Evolutionary conservation across 2,888 invertebrate genomes (phyloP).

Genomic region (Antheraea yamamai): DNA sequence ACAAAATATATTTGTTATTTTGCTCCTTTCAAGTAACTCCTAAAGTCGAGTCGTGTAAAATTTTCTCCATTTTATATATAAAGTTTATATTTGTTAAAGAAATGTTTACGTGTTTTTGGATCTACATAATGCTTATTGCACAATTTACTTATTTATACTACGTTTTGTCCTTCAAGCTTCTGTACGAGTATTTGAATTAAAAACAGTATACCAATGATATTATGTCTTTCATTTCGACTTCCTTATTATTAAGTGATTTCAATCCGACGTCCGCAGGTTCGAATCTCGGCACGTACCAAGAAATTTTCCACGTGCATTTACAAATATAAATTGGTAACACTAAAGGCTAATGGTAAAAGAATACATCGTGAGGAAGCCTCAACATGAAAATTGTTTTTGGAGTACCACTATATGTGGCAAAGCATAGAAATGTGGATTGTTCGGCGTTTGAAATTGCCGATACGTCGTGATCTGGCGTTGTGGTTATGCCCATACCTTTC

Average conservation of each 20-base stretch:
- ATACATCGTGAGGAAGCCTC: no score
- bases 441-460: no score
- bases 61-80: slow-evolving; percentile 23
- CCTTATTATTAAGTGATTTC: background rate
- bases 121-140: slow-evolving; percentile 63
- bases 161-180: slow-evolving; percentile 63
- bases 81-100: slow-evolving; percentile 24
- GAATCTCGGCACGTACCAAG: no score
- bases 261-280: no score
- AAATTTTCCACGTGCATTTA: no score
- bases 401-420: no score
- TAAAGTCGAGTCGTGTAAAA: slow-evolving; percentile 5
- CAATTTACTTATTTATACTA: slow-evolving; percentile 61
- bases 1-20: slow-evolving; percentile 11
- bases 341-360: no score
- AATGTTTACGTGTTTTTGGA: slow-evolving; percentile 23
- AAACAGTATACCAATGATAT: slow-evolving; percentile 34
- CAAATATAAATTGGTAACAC: no score
- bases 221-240: slow-evolving; percentile 26
- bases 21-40: slow-evolving; percentile 10
- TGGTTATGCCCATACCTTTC: no score
- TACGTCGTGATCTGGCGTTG: no score
- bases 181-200: slow-evolving; percentile 59
- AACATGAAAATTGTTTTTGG: no score
- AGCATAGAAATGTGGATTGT: no score